A percentile compares a stretch with the other conserved stretches of the same genome.
These are phyloP conservation scores for Argyrosomus japonicus DNA, from an alignment of 2,113 vertebrate genomes.

Conservation along the genomic window DNA sequence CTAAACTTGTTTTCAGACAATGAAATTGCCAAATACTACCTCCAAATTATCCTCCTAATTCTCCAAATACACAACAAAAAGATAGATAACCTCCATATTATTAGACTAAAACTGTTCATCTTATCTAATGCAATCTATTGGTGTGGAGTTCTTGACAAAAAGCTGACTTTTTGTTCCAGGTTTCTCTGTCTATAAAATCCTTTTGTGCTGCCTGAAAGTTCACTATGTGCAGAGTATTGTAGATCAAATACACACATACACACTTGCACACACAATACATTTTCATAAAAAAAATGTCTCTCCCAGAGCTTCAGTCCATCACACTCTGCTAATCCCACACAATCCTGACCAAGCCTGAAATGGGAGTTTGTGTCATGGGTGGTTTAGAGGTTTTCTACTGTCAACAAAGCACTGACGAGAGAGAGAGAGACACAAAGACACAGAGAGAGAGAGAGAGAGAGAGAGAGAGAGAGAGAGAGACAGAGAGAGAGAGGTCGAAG, in stretches of 20 bases:
- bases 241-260: slow-evolving; percentile 13
- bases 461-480: background rate
- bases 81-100: background rate
- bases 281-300: slow-evolving; percentile 44
- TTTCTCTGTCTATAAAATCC: background rate
- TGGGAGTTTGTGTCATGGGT: slow-evolving; percentile 73
- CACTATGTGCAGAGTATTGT: slow-evolving; percentile 4
- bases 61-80: background rate
- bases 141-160: slow-evolving; percentile 20
- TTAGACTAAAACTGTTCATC: background rate
- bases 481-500: slow-evolving; percentile 7
- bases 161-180: background rate
- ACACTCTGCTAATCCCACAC: slow-evolving; percentile 59
- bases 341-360: slow-evolving; percentile 69
- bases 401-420: slow-evolving; percentile 69
- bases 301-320: slow-evolving; percentile 52
- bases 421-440: slow-evolving; percentile 15
- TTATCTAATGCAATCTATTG: background rate
- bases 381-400: slow-evolving; percentile 76
- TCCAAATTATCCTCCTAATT: too few species aligned
- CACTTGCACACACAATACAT: slow-evolving; percentile 25
- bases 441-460: background rate
- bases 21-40: too few species aligned
- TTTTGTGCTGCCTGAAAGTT: slow-evolving; percentile 16
- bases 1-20: background rate